Base-by-base conservation (phyloP, 2,113 vertebrate genomes). In the Dissostichus mawsoni region DNA sequence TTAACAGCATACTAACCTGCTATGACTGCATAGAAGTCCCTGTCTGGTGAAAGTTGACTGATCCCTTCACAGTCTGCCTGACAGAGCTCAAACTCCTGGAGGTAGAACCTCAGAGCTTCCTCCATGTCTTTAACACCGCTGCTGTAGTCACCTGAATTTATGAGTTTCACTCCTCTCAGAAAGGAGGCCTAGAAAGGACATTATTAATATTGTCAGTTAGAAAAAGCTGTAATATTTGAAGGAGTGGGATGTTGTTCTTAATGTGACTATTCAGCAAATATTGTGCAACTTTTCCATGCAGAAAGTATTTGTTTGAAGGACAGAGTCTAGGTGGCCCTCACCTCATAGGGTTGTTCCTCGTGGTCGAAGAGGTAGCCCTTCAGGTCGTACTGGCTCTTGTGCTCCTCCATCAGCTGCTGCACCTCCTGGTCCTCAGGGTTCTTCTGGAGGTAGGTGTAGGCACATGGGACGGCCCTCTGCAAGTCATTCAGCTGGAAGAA, bases 401-500 rank as follows among this genome's bases (percentile, higher is more conserved):
- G 97, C 65, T 96, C 96, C 87, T 80, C 94, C 82, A 97, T 95
- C 82, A 96, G 95, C 73, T 90, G 94, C 52, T 85, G 78, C 59
- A 97, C 96, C 85, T 96, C 94, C 73, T 95, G 95, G 0, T 98
- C 96, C 71, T 93, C 93, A 0, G 96, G 96, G 87, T 98, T 98
- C 87, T 90, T 96, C 92, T 98, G 97, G 61, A 98, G 95, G 90
- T 95, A 98, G 58, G 97, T 98, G 90, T 97, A 94, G 68, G 96
- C 96, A 36, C 96, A 96, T 0, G 96, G 95, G 56, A 97, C 91
- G 0, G 96, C 96, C 59, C 94, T 96, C 92, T 97, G 96, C 12
- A 96, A 84, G 82, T 96, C 94, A 17, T 96, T 95, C 17, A 94
- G 87, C 97, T 98, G 76, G 47, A 23, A 14, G 11, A 18, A 11